Base-by-base conservation (phyloP, 2,797 vertebrate species). In the Xiphorhynchus erythropygius region DNA sequence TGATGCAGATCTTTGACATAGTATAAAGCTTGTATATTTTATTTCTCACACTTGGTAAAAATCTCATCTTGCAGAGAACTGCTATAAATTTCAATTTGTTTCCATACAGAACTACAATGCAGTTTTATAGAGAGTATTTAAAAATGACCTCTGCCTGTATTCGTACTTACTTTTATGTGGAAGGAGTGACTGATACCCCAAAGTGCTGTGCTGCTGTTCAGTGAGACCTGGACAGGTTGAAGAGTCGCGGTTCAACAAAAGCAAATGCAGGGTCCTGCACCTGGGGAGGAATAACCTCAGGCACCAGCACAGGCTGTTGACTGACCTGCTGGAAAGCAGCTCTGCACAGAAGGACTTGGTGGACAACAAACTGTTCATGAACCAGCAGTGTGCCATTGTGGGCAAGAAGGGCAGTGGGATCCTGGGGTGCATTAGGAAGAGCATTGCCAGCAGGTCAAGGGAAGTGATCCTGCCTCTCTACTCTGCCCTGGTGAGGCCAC, bases 41-140 rank as follows among this genome's bases (percentile, higher is more conserved):
- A 70, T 68, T 90, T 94, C 89, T 92, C 52, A 78, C 80, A 39
- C 39, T 92, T 12, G 46, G 47, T 94, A 89, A 94, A 94, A 95
- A 86, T 88, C 33, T 97, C 35, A 44, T 79, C 47, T 94, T 91
- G 24, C 68, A 88, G 81, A 88, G 92, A 23, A 57, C 47, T 67
- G 79, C 52, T 70, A 35, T 91, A 91, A 93, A 67, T 88, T 94
- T 24, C 22, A 87, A 19, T 85, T 79, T 90, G 52, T 14, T 57
- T 55, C 39, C 55, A 18, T 82, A 15, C 73, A 79, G 94, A 75
- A 60, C 42, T 65, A 68, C 41, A 87, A 33, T 87, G 49, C 62
- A 77, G 84, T 77, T 57, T 77, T 87, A 74, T 5, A 57, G 32
- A 69, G 18, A 46, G 9, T 70, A 42, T 70, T 85, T 64, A 9